Conservation (phyloP, 1,140 invertebrate genomes). For the Tenebrio molitor region DNA sequence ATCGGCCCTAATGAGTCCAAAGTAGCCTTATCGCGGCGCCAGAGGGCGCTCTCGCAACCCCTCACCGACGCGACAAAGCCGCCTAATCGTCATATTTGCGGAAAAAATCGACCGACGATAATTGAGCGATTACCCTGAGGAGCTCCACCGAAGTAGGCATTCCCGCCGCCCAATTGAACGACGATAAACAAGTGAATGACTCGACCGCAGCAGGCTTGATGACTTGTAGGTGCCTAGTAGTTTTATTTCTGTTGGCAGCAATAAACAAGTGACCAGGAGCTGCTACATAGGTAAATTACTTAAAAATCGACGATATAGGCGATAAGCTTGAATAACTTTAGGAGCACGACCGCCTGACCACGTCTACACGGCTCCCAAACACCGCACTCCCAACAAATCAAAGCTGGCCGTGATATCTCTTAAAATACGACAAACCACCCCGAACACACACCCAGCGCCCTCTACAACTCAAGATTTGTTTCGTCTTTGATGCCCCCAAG, state of each 20-base stretch:
- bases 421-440: no score
- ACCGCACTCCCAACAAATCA: no score
- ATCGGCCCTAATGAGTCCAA: conserved; percentile 62
- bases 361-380: conserved; percentile 2
- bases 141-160: background rate
- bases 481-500: no score
- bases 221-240: conserved; percentile 35
- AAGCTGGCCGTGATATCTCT: no score
- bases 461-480: no score
- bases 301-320: conserved; percentile 43
- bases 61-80: background rate
- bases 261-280: conserved; percentile 44
- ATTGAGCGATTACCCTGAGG: conserved; percentile 1
- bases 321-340: conserved; percentile 43
- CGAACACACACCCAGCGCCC: no score
- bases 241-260: conserved; percentile 22
- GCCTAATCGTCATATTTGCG: no score
- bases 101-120: background rate
- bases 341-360: conserved; percentile 14
- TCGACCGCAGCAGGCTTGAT: conserved; percentile 27
- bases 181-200: conserved; percentile 34
- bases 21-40: conserved; percentile 53
- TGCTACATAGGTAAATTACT: conserved; percentile 41
- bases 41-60: background rate
- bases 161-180: conserved; percentile 13